Conservation (phyloP, 2,888 invertebrate genomes). For the Philaethria dido region DNA sequence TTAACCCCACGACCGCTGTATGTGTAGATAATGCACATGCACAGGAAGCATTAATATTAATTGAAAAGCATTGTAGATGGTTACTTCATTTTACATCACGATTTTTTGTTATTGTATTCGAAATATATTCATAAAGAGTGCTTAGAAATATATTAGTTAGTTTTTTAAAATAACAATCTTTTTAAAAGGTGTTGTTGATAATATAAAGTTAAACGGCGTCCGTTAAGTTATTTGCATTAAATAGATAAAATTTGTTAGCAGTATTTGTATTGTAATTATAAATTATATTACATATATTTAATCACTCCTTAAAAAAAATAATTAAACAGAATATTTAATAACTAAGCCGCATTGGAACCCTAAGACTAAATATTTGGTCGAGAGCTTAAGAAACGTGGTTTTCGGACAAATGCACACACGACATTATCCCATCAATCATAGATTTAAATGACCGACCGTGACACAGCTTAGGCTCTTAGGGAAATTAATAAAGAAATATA, state of each 20-base stretch:
- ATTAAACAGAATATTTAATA: constrained; percentile 1
- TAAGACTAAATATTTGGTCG: constrained; percentile 10
- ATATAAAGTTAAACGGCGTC: neutral
- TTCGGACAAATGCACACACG: constrained; percentile 51
- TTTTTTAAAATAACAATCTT: neutral
- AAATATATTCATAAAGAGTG: constrained; percentile 20
- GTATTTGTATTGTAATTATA: neutral
- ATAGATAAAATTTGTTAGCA: neutral
- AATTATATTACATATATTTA: neutral
- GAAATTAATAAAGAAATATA: constrained; percentile 50
- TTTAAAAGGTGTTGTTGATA: neutral
- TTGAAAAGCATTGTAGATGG: constrained; percentile 45
- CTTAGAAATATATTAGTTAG: constrained; percentile 11
- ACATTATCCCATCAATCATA: constrained; percentile 68
- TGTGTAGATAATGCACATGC: constrained; percentile 41
- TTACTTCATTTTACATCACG: constrained; percentile 39
- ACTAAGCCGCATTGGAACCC: too few relatives aligned
- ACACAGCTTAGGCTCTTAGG: constrained; percentile 55
- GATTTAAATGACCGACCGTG: constrained; percentile 59
- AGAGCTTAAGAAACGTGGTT: neutral
- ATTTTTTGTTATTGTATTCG: constrained; percentile 42
- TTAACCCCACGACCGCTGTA: constrained; percentile 33
- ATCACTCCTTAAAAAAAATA: neutral
- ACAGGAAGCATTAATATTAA: constrained; percentile 47
- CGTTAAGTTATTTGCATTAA: neutral